These are phyloP conservation scores for Stigmatopora argus DNA, from an alignment of 2,113 vertebrate species.

Conservation along the genomic window DNA sequence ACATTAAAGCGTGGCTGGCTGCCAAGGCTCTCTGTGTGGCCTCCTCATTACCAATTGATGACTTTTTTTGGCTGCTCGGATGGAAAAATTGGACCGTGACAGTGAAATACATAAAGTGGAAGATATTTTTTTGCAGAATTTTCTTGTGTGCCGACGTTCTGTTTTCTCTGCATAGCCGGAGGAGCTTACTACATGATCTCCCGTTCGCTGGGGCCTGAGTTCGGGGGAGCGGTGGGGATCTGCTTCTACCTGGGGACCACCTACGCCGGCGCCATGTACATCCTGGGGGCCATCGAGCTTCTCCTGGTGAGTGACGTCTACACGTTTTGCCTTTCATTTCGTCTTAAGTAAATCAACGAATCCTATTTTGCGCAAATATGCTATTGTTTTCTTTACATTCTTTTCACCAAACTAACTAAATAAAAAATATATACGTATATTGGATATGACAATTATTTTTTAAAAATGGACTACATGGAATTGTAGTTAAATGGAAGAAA, in stretches of 20 bases:
- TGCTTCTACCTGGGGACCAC: constrained; percentile 99
- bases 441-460: no score
- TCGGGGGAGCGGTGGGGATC: constrained; percentile 94
- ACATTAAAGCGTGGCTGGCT: not conserved
- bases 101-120: not conserved
- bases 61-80: not conserved
- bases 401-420: no score
- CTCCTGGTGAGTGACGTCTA: constrained; percentile 78
- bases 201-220: constrained; percentile 93
- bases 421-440: no score
- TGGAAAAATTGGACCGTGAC: not conserved
- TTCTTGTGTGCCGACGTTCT: no score
- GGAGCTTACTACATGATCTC: constrained; percentile 99
- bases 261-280: constrained; percentile 97
- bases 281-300: constrained; percentile 96
- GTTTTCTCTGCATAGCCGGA: constrained; percentile 75
- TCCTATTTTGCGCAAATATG: no score
- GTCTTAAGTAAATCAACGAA: no score
- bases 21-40: not conserved
- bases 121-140: not conserved
- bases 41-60: not conserved
- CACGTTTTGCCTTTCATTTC: not conserved
- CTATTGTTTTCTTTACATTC: no score
- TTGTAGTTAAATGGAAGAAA: no score
- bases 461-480: no score